Conservation (phyloP, 2,797 vertebrate genomes). For the Morus bassanus region DNA sequence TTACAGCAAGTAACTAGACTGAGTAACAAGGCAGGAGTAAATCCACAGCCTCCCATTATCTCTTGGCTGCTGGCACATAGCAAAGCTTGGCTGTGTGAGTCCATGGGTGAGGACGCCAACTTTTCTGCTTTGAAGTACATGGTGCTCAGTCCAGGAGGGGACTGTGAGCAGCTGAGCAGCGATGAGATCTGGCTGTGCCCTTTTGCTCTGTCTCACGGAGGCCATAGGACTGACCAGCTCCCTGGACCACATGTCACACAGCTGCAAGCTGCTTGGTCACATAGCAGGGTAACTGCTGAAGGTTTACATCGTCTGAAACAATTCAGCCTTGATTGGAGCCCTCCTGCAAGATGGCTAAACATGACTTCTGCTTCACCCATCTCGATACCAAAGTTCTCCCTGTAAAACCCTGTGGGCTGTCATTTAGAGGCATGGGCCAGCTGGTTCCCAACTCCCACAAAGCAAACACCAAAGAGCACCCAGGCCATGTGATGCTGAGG, state of each 20-base stretch:
- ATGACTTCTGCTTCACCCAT: background rate
- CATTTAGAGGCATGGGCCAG: background rate
- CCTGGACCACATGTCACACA: background rate
- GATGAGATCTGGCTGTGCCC: background rate
- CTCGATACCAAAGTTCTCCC: background rate
- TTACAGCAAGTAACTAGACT: background rate
- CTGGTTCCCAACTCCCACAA: background rate
- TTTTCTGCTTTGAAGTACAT: background rate
- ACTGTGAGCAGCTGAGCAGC: background rate
- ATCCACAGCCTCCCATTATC: background rate
- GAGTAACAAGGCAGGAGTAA: background rate
- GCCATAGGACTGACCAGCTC: background rate
- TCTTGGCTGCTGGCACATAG: background rate
- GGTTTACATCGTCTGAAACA: background rate
- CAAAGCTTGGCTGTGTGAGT: background rate
- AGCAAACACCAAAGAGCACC: background rate
- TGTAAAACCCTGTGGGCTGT: background rate
- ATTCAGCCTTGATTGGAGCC: background rate
- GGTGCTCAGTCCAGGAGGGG: background rate
- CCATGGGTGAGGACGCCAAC: background rate
- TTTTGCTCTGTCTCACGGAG: background rate
- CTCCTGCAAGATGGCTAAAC: accelerated
- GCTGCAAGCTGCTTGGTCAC: background rate
- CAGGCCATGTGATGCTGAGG: background rate
- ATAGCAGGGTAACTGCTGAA: background rate